Percentiles rank a stretch among this genome's conserved stretches.
Conservation (phyloP, 64 coral and sea anemone species). For the Platygyra sinensis region DNA sequence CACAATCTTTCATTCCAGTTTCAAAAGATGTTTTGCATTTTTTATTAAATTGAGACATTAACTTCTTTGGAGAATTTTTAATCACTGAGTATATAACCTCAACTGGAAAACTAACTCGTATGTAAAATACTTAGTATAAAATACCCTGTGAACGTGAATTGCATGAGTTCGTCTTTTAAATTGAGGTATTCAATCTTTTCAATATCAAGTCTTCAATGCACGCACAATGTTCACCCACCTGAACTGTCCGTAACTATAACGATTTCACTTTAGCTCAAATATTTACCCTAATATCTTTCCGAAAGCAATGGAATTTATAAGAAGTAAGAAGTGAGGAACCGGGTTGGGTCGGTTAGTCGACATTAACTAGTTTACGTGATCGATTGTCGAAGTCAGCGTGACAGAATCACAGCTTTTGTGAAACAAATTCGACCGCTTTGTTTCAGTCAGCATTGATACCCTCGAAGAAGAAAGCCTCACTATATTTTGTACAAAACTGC, state of each 20-base stretch:
- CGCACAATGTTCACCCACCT: too few species aligned
- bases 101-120: neutral
- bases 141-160: too few species aligned
- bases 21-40: too few species aligned
- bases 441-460: neutral
- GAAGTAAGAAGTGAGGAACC: neutral
- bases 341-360: neutral
- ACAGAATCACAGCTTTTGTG: neutral
- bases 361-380: neutral
- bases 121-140: neutral
- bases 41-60: too few species aligned
- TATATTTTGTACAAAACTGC: neutral
- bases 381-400: neutral
- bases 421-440: neutral
- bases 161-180: too few species aligned
- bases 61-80: neutral
- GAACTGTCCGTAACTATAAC: too few species aligned
- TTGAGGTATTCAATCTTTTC: too few species aligned
- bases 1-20: neutral
- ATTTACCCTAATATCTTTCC: too few species aligned
- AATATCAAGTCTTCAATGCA: too few species aligned
- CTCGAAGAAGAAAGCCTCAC: neutral
- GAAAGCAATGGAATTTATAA: neutral
- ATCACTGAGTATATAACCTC: neutral
- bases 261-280: too few species aligned